Percentiles rank a stretch among this genome's conserved stretches.
These are phyloP conservation scores for Peribatodes rhomboidaria DNA, from an alignment of 2,888 invertebrate species.

Conservation along the genomic window DNA sequence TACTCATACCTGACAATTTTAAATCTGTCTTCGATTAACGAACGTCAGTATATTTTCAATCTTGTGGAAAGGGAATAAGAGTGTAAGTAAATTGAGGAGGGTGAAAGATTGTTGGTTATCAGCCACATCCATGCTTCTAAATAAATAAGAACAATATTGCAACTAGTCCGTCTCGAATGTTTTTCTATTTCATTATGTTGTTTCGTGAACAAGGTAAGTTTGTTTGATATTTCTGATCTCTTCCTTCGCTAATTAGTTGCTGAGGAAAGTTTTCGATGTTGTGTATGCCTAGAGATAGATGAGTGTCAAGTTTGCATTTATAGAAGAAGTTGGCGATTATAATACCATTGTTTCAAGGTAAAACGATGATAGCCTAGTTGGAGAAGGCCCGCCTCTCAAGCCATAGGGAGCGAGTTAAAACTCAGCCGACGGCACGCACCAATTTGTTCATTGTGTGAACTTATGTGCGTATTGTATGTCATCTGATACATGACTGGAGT, in stretches of 20 bases:
- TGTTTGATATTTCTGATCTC: conserved; percentile 41
- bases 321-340: no score
- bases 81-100: background rate
- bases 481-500: no score
- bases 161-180: conserved; percentile 56
- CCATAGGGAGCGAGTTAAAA: no score
- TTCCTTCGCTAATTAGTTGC: conserved; percentile 1
- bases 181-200: conserved; percentile 57
- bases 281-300: no score
- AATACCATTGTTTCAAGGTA: no score
- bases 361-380: no score
- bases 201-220: conserved; percentile 43
- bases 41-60: background rate
- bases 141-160: conserved; percentile 66
- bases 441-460: no score
- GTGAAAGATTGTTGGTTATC: conserved; percentile 39
- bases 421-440: no score
- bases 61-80: conserved; percentile 12
- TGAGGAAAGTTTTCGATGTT: no score
- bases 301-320: no score
- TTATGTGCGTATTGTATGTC: no score
- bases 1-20: conserved; percentile 45
- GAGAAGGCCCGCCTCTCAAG: no score
- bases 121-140: conserved; percentile 58
- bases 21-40: background rate